Base-by-base conservation (phyloP, 2,113 vertebrate genomes). In the Podarcis raffonei region DNA sequence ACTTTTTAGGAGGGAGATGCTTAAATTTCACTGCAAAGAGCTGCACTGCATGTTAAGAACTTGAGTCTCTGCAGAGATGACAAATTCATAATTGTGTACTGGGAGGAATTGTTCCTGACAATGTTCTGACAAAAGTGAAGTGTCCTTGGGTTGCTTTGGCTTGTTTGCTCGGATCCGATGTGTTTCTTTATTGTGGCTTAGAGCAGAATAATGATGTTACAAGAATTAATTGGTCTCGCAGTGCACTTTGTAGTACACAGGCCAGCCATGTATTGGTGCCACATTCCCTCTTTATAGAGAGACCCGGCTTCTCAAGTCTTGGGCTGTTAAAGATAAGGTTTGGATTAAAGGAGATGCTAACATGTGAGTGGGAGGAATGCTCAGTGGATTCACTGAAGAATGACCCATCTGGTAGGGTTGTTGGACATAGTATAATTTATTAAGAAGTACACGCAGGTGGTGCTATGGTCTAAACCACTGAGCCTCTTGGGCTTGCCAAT, bases 181-280 rank as follows among this genome's bases (percentile, higher is more conserved):
- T 88, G 57, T 83, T 27, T 4, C 59, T 59, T 83, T 65, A 42
- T 42, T 62, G 8, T 72, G n/a, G 22, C 48, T 72, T 62, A 81
- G 69, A 66, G 35, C 30, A 65, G 18, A 83, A 82, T 75, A 83
- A 82, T 85, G 53, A 78, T 74, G 57, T 65, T 75, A 42, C 35
- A 88, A 83, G 53, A 88, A 75, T 74, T 87, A 81, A 81, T 87
- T 82, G 87, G 37, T 88, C 80, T 82, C 18, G 1, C 22, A 25
- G 87, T 42, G 37, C 35, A 88, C 35, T 18, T 9, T 65, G 15
- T 1, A 37, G 68, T 37, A 81, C 35, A n/a, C 35, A 39, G 76
- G 37, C 42, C 13, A 72, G 68, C 53, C 71, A 23, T 88, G 57
- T 66, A 25, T 62, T 48, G 42, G 18, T 48, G 30, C 35, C 15